Base-by-base conservation (phyloP, 2,113 vertebrate species). In the Cynocephalus volans region DNA sequence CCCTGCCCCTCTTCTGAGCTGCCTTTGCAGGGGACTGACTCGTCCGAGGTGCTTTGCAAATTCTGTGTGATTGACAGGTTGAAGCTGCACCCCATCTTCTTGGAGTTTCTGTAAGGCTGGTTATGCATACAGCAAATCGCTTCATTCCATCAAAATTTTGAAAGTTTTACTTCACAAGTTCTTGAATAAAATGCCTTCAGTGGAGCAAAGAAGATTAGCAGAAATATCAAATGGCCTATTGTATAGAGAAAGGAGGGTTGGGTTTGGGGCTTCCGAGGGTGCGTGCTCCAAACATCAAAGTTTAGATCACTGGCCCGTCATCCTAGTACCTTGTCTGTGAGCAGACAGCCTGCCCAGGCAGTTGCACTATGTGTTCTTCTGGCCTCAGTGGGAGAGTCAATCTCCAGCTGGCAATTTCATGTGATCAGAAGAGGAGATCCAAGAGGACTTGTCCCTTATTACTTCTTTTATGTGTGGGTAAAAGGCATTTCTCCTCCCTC, bases 101-200 rank as follows among this genome's bases (percentile, higher is more conserved):
- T n/a, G 50, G 69, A 5, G 1, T 86, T 24, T 96, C 79, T 70
- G 15, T 64, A 69, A 96, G 73, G 21, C 33, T 54, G 83, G 4
- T 50, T 92, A 28, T 75, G 70, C 69, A 96, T 82, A 83, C 62
- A 86, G 23, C 28, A 97, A 80, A 95, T 83, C 5, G 10, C 50
- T 88, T 95, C 26, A 52, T 93, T 91, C 24, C 60, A 91, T 95
- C 62, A 82, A 62, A 79, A 24, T 88, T 93, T 88, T 62, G 41
- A 21, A 97, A 94, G 36, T 73, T 92, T 80, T 41, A 50, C 77
- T 89, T 82, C 10, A 85, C 6, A 10, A 54, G 9, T 91, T 96
- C 79, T 93, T 93, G 24, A 94, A 84, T 81, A 81, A 92, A 87
- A 90, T 45, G 18, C 3, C 65, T 85, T 50, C 17, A 48, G 31